Percentiles rank a stretch among this genome's conserved stretches.
Evolutionary conservation across 2,888 invertebrate genomes (phyloP).

Genomic region (Callimorpha dominula): DNA sequence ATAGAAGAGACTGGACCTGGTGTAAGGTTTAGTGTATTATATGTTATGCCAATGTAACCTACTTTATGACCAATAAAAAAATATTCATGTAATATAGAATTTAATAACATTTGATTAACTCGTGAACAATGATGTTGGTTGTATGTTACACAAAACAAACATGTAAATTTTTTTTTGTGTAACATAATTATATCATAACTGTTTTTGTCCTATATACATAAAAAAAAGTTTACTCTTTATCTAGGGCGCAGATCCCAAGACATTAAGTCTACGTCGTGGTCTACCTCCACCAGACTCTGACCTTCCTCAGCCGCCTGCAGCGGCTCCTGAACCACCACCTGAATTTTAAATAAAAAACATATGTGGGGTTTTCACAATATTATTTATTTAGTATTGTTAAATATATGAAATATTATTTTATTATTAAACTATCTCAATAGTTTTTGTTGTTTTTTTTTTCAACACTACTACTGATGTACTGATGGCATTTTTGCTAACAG

Average conservation of each 20-base stretch:
- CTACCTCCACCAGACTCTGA: neutral
- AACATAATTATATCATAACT: neutral
- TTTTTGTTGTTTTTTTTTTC: neutral
- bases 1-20: too few relatives aligned
- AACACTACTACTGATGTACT: too few relatives aligned
- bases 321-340: neutral
- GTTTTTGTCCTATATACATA: neutral
- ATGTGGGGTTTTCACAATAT: too few relatives aligned
- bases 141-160: too few relatives aligned
- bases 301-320: neutral
- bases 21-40: too few relatives aligned
- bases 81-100: too few relatives aligned
- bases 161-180: too few relatives aligned
- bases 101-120: too few relatives aligned
- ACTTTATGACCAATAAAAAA: too few relatives aligned
- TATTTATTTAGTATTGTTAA: neutral
- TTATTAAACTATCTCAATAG: neutral
- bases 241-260: constrained; percentile 29
- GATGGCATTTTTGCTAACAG: too few relatives aligned
- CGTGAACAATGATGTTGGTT: too few relatives aligned
- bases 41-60: too few relatives aligned
- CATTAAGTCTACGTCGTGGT: neutral
- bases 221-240: neutral
- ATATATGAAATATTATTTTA: neutral
- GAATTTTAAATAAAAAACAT: neutral